Evolutionary conservation across 2,797 vertebrate genomes (phyloP).

Genomic region (Pseudochirops corinnae): DNA sequence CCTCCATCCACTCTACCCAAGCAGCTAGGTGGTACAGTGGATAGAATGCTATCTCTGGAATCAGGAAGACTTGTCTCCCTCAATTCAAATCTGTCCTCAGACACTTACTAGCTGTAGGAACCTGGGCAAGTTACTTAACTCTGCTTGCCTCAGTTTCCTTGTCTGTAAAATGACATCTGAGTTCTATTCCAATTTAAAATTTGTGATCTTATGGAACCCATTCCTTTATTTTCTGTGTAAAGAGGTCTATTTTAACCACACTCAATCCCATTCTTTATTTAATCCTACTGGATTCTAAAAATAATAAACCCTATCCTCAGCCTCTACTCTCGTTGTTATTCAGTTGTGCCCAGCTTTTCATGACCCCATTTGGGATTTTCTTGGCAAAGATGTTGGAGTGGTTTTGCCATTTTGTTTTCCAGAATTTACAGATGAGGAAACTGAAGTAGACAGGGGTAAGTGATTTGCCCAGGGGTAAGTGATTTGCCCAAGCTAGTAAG

Average conservation of each 20-base stretch:
- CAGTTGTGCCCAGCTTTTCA: background rate
- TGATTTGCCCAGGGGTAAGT: too few relatives aligned
- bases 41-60: too few relatives aligned
- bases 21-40: too few relatives aligned
- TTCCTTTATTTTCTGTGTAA: background rate
- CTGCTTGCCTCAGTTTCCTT: background rate
- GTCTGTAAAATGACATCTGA: background rate
- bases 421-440: too few relatives aligned
- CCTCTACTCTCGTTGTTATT: background rate
- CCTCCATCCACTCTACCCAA: too few relatives aligned
- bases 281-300: background rate
- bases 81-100: too few relatives aligned
- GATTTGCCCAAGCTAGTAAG: too few relatives aligned
- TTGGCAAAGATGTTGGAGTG: background rate
- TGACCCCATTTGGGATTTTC: background rate
- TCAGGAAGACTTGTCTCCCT: too few relatives aligned
- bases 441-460: too few relatives aligned
- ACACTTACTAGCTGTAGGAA: background rate
- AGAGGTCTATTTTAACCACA: background rate
- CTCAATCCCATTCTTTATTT: background rate
- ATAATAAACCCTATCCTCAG: too few relatives aligned
- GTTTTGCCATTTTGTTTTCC: too few relatives aligned
- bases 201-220: background rate
- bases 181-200: background rate
- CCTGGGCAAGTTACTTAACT: rapidly evolving